Conservation (phyloP, 1,140 invertebrate species). For the Hypsibius dujardini region DNA sequence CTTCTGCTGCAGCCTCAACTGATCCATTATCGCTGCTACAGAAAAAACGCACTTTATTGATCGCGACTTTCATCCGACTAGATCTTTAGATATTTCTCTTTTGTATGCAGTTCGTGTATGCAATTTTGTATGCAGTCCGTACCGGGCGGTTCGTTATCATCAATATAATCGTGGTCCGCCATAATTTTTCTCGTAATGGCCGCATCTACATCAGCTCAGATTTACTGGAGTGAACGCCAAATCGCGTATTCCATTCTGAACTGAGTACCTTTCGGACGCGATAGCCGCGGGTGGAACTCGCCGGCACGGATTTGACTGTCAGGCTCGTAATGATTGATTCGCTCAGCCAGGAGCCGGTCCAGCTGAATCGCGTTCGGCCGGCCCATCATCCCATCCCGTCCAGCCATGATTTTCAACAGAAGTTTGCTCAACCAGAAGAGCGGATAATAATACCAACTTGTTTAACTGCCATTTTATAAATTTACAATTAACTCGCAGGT, state of each 20-base stretch:
- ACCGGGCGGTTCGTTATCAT: constrained; percentile 6
- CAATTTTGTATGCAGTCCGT: neutral
- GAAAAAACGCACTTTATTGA: too few species aligned
- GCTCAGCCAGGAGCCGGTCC: neutral
- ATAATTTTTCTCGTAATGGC: constrained; percentile 9
- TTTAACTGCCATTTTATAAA: too few species aligned
- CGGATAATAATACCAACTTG: too few species aligned
- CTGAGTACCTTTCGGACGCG: neutral
- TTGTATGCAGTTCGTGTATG: neutral
- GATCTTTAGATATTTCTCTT: too few species aligned
- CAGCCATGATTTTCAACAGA: neutral
- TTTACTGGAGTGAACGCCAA: neutral
- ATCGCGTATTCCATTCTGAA: too few species aligned
- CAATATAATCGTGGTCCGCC: constrained; percentile 3
- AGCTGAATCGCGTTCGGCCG: neutral
- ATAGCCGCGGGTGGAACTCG: neutral
- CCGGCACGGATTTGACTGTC: neutral
- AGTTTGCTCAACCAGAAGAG: too few species aligned
- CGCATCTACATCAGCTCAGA: neutral
- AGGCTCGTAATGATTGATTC: neutral
- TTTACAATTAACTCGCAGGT: too few species aligned
- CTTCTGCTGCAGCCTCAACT: neutral
- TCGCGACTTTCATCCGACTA: too few species aligned
- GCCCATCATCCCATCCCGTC: neutral
- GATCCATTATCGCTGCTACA: too few species aligned